phyloP scores from a whole-genome alignment of 2,797 vertebrate genomes.

The Lepidocolaptes lacrymiger region DNA sequence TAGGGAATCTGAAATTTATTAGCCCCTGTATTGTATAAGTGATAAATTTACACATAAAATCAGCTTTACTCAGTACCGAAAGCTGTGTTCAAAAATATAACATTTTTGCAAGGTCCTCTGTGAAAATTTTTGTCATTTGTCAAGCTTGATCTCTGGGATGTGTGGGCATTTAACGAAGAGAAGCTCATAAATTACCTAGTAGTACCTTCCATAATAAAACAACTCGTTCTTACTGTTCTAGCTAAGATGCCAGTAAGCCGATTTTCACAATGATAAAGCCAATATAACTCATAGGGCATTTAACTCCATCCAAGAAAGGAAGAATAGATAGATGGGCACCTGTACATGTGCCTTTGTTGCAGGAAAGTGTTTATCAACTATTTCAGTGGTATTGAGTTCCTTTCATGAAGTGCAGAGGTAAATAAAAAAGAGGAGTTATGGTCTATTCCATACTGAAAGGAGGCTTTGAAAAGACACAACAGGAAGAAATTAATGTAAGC shows the following conservation, averaged over 20 bases:
- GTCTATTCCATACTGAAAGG: neutral
- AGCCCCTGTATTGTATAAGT: neutral
- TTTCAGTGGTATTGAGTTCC: neutral
- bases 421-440: neutral
- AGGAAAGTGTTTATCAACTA: neutral
- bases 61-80: neutral
- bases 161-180: neutral
- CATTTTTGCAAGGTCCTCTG: neutral
- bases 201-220: neutral
- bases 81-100: neutral
- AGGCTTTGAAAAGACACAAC: neutral
- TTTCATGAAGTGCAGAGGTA: neutral
- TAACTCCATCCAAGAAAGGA: neutral
- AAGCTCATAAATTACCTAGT: neutral
- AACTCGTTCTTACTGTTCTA: neutral
- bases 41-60: neutral
- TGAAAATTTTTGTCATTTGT: neutral
- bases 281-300: neutral
- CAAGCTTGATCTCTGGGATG: neutral
- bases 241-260: neutral
- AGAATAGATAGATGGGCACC: neutral
- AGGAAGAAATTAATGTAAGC: neutral
- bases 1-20: neutral
- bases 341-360: neutral
- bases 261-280: neutral